Conservation (phyloP, 2,888 invertebrate genomes). For the Plebejus melissa region DNA sequence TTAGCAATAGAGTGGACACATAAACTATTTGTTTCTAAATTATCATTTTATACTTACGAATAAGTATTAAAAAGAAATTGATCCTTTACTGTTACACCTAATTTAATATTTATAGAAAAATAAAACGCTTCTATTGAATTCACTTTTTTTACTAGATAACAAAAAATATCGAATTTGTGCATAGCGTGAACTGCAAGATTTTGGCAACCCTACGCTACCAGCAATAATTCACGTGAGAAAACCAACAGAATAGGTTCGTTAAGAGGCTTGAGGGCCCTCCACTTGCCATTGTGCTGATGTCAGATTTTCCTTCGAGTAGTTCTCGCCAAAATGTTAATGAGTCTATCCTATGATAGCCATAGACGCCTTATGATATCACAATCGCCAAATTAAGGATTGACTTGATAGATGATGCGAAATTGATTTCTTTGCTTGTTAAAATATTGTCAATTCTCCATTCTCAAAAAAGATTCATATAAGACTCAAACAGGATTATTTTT, state of each 20-base stretch:
- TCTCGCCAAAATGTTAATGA: slow-evolving; percentile 59
- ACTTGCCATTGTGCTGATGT: slow-evolving; percentile 60
- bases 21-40: too few species aligned
- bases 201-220: slow-evolving; percentile 40
- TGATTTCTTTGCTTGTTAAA: neutral
- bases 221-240: slow-evolving; percentile 71
- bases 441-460: slow-evolving; percentile 1
- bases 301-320: slow-evolving; percentile 45
- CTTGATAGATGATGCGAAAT: slow-evolving; percentile 14
- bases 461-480: slow-evolving; percentile 1
- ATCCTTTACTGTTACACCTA: too few species aligned
- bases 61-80: too few species aligned
- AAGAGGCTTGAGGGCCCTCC: slow-evolving; percentile 66
- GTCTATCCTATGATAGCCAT: slow-evolving; percentile 43
- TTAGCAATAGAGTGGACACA: too few species aligned
- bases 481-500: neutral
- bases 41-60: too few species aligned
- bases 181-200: neutral
- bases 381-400: slow-evolving; percentile 27
- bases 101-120: neutral
- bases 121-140: neutral
- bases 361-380: slow-evolving; percentile 40
- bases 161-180: neutral
- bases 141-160: neutral
- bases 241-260: slow-evolving; percentile 74